Conservation (phyloP, 2,113 vertebrate species). For the Globicephala melas region DNA sequence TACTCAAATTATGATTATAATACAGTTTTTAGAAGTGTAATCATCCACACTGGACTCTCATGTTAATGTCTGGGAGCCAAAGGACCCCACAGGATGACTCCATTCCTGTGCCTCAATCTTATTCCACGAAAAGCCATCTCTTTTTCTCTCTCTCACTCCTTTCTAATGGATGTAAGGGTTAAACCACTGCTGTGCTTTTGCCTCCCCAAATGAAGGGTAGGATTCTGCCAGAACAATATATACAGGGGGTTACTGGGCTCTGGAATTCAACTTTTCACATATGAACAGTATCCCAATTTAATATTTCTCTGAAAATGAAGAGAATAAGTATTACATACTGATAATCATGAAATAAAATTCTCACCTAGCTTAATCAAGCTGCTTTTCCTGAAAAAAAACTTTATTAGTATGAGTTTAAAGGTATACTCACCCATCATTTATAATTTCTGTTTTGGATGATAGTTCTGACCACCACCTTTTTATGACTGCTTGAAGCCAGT, state of each 20-base stretch:
- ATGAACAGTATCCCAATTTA: constrained; percentile 34
- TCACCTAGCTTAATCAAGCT: neutral
- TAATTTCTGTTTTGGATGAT: constrained; percentile 81
- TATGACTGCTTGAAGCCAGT: constrained; percentile 93
- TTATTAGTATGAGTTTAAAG: constrained; percentile 17
- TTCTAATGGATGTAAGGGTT: neutral
- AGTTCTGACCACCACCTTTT: constrained; percentile 92
- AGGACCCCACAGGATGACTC: neutral
- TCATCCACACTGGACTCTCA: neutral
- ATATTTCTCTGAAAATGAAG: constrained; percentile 30
- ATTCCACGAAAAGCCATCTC: neutral
- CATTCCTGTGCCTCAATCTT: neutral
- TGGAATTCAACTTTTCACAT: constrained; percentile 40
- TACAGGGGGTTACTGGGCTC: neutral
- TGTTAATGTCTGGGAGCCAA: neutral
- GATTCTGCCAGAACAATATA: neutral
- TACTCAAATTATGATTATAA: constrained; percentile 24
- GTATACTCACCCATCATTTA: constrained; percentile 84
- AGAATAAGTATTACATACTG: constrained; percentile 4
- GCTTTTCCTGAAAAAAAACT: neutral
- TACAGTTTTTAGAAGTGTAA: neutral
- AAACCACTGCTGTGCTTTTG: neutral
- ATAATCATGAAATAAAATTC: neutral
- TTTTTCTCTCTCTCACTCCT: neutral
- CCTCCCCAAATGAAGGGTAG: neutral